Base-by-base conservation (phyloP, 2,888 invertebrate genomes). In the Pachycephus smyrnensis region DNA sequence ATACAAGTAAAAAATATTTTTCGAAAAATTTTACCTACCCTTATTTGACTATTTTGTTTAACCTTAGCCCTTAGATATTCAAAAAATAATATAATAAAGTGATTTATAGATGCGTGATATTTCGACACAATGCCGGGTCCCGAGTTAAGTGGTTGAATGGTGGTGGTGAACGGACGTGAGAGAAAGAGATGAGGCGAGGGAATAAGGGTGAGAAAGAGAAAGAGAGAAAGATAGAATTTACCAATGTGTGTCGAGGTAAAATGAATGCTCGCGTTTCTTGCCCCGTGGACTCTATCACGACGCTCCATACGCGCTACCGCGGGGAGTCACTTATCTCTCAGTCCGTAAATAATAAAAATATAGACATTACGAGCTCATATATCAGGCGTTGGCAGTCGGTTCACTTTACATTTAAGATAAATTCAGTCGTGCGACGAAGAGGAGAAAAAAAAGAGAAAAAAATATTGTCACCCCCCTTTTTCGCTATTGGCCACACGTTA, bases 261-360 rank as follows among this genome's bases (percentile, higher is more conserved):
- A 89, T 85, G 86, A 88, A 87, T 87, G 86, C 84, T 82, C 83
- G 85, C 84, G 86, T 87, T 89, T 87, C 88, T 89, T 89, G 88
- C 86, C 82, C 84, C 79, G 81, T 84, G 82, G 85, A 87, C 88
- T 87, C 88, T 89, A 89, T 89, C 89, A 86, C 81, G 82, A 82
- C 80, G 77, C 80, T 85, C 86, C 85, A 84, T 86, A 82, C 69
- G 75, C 75, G 73, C 84, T 75, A 80, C 80, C 75, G 69, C 77
- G 55, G 79, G 79, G 81, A 86, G 87, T 89, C 88, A 88, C 89
- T 91, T 91, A 91, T 91, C 91, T 89, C 86, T 81, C 86, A 79
- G 86, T 88, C 89, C 90, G 91, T 91, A 91, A 91, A 91, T 91
- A 90, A 90, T 90, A 90, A 90, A 91, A 90, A 90, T 90, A 90